phyloP scores from a whole-genome alignment of 2,797 vertebrate species.

The Hafferia zeledoni region DNA sequence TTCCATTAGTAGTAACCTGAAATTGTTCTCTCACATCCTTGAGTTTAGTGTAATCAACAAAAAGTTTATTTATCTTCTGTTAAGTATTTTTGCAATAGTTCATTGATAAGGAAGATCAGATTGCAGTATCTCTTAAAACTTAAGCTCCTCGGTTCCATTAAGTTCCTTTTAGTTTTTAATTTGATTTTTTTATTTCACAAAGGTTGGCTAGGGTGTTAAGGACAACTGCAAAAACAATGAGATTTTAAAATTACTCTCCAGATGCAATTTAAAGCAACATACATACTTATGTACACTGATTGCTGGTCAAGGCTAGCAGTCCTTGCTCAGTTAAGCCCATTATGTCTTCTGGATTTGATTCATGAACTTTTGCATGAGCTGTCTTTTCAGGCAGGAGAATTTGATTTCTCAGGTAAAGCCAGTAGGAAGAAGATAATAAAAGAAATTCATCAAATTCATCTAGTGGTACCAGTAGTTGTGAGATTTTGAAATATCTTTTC shows the following conservation, averaged over 20 bases:
- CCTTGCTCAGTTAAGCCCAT: not conserved
- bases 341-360: not conserved
- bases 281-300: not conserved
- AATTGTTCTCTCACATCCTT: not conserved
- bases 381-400: not conserved
- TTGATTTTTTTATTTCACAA: not conserved
- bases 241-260: not conserved
- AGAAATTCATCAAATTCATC: not conserved
- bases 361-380: not conserved
- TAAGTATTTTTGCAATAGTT: not conserved
- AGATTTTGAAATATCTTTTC: slow-evolving; percentile 35
- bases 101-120: not conserved
- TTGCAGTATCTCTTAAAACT: not conserved
- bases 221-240: not conserved
- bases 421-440: not conserved
- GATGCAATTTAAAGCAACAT: not conserved
- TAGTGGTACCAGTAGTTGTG: not conserved
- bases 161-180: not conserved
- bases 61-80: not conserved
- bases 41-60: not conserved
- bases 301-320: not conserved
- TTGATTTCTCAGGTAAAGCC: slow-evolving; percentile 19
- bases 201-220: not conserved
- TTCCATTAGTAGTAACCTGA: not conserved
- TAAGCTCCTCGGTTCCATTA: not conserved